Evolutionary conservation across 2,113 vertebrate species (phyloP).

Genomic region (Carettochelys insculpta): DNA sequence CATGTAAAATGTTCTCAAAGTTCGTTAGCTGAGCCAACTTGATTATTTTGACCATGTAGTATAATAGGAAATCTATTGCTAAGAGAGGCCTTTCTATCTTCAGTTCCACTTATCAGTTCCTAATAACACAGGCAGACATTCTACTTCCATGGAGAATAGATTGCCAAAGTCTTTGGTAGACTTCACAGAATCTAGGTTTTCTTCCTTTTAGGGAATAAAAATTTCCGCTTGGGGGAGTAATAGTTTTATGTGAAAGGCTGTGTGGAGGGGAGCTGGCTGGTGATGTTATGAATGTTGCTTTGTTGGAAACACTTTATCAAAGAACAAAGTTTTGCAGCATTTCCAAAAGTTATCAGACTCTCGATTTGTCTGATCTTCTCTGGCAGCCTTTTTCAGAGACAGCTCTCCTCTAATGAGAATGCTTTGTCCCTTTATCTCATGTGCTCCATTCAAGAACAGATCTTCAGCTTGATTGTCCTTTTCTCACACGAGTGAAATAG

Average conservation of each 20-base stretch:
- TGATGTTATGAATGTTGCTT: background rate
- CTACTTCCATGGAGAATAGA: background rate
- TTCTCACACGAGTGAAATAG: background rate
- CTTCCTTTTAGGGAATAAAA: background rate
- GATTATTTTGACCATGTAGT: background rate
- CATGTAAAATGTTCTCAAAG: background rate
- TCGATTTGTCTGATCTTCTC: background rate
- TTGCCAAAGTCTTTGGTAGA: background rate
- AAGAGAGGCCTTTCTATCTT: background rate
- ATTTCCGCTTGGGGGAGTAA: background rate
- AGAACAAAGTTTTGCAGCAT: background rate
- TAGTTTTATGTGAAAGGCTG: background rate
- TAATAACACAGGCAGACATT: background rate
- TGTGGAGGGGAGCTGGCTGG: background rate
- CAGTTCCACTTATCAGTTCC: background rate
- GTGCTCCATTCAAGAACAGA: background rate
- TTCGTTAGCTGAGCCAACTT: background rate
- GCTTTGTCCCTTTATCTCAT: background rate
- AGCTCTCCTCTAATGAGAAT: accelerated
- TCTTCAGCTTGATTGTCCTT: background rate
- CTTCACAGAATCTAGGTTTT: background rate
- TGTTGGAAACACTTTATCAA: background rate
- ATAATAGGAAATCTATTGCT: background rate
- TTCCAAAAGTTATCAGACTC: background rate
- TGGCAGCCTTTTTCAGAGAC: background rate